These are phyloP conservation scores for Lycophotia porphyrea DNA, from an alignment of 2,888 invertebrate species.

Conservation along the genomic window DNA sequence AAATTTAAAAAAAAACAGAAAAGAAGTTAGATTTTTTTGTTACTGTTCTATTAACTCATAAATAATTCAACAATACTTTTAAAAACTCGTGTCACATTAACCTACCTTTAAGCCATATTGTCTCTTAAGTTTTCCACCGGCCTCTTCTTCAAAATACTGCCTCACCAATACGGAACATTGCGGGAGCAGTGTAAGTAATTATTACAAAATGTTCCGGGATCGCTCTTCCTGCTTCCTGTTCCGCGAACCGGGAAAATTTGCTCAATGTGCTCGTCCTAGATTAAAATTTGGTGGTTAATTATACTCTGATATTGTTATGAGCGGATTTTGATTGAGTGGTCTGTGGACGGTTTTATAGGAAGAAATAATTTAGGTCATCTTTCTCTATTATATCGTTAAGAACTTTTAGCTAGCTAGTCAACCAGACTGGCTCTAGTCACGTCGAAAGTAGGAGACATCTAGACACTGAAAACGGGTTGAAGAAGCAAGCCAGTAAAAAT, in stretches of 20 bases:
- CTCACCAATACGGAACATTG: slow-evolving; percentile 40
- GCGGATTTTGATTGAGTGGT: slow-evolving; percentile 22
- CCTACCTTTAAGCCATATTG: slow-evolving; percentile 1
- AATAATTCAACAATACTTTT: background rate
- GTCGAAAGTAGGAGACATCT: background rate
- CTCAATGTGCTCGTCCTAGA: slow-evolving; percentile 23
- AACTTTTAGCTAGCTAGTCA: background rate
- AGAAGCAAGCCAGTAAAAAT: background rate
- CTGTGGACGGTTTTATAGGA: background rate
- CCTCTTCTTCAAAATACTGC: slow-evolving; percentile 5
- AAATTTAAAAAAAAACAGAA: too few relatives aligned
- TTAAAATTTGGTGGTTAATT: slow-evolving; percentile 26
- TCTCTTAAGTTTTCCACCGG: slow-evolving; percentile 27
- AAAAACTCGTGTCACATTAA: background rate
- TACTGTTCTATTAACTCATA: background rate
- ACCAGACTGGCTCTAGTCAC: background rate
- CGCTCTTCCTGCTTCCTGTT: slow-evolving; percentile 42
- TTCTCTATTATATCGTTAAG: background rate
- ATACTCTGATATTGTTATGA: slow-evolving; percentile 9
- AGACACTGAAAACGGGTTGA: background rate
- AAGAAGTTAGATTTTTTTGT: too few relatives aligned
- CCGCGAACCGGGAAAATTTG: slow-evolving; percentile 35
- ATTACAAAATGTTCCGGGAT: slow-evolving; percentile 50
- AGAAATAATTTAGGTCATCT: background rate
- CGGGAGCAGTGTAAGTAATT: slow-evolving; percentile 48